Conservation (phyloP, 1,140 invertebrate species). For the Pseudomyrmex concolor region DNA sequence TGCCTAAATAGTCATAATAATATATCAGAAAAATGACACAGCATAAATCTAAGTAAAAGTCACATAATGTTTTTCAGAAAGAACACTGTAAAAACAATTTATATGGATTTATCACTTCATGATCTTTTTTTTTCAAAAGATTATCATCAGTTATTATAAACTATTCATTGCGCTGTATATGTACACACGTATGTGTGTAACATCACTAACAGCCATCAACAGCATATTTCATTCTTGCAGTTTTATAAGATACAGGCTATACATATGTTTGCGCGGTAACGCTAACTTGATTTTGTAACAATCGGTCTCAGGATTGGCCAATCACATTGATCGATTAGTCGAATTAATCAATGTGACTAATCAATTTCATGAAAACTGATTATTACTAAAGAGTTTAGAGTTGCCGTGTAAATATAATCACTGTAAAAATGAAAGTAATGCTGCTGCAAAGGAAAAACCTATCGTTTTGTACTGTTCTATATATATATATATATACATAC, state of each 20-base stretch:
- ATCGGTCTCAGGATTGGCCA: too few species aligned
- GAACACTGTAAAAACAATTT: constrained; percentile 12
- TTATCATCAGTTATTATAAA: too few species aligned
- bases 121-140: too few species aligned
- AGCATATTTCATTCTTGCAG: constrained; percentile 44
- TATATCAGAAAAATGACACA: background rate
- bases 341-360: too few species aligned
- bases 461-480: constrained; percentile 70
- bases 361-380: too few species aligned
- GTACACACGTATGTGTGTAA: constrained; percentile 59
- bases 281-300: too few species aligned
- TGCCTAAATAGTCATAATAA: constrained; percentile 27
- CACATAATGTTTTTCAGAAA: constrained; percentile 4
- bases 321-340: too few species aligned
- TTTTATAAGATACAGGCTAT: background rate
- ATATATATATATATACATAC: too few species aligned
- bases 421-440: constrained; percentile 41
- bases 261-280: too few species aligned
- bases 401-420: too few species aligned
- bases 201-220: constrained; percentile 54
- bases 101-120: too few species aligned
- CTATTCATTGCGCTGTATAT: background rate
- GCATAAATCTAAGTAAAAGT: background rate
- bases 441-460: constrained; percentile 41
- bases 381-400: too few species aligned